Evolutionary conservation across 2,797 vertebrate species (phyloP).

Genomic region (Philypnodon macrostomus): DNA sequence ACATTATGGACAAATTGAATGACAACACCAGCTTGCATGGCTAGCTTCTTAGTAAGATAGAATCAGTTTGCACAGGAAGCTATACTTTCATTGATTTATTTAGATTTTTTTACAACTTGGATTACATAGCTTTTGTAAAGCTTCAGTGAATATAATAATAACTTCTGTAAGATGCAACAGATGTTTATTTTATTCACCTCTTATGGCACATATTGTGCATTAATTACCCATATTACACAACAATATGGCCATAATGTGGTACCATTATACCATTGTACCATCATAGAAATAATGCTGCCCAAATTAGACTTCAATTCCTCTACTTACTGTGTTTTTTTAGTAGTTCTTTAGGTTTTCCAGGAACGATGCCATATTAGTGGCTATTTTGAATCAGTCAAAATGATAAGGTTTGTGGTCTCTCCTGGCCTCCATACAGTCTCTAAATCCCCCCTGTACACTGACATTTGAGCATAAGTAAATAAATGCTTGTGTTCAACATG

Average conservation of each 20-base stretch:
- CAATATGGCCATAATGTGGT: background rate
- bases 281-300: background rate
- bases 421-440: constrained; percentile 4
- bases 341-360: constrained; percentile 3
- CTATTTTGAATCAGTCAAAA: constrained; percentile 7
- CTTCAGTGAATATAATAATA: too few relatives aligned
- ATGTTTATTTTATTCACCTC: background rate
- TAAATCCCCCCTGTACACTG: background rate
- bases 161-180: background rate
- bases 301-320: background rate
- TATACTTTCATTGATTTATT: too few relatives aligned
- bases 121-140: too few relatives aligned
- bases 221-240: background rate
- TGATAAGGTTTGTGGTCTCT: constrained; percentile 2
- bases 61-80: too few relatives aligned
- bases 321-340: background rate
- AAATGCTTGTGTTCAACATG: background rate
- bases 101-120: too few relatives aligned
- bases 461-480: constrained; percentile 11
- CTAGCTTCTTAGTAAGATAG: too few relatives aligned
- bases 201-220: background rate
- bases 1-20: too few relatives aligned
- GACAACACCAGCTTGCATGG: too few relatives aligned
- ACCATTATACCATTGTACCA: too few relatives aligned
- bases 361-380: background rate